Evolutionary conservation across 30 jellyfish, hydroid and myxozoan species (phyloP).

Genomic region (Morbakka virulenta): DNA sequence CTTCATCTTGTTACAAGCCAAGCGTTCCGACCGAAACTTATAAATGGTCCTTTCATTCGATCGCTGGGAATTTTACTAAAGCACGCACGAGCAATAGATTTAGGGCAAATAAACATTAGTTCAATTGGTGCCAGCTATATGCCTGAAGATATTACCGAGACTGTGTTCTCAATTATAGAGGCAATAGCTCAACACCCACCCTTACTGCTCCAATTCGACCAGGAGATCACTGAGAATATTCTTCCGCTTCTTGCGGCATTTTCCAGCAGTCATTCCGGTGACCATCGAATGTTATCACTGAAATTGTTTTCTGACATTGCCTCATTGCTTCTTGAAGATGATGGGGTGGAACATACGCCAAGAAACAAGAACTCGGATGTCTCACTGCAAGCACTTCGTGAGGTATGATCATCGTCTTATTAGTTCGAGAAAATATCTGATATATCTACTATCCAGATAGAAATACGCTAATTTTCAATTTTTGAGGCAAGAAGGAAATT

Average conservation of each 20-base stretch:
- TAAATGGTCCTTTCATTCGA: slow-evolving; percentile 42
- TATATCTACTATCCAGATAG: too few species aligned
- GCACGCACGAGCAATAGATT: slow-evolving; percentile 40
- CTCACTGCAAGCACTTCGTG: background rate
- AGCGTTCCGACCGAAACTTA: slow-evolving; percentile 70
- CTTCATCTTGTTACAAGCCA: slow-evolving; percentile 83
- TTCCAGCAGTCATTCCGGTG: slow-evolving; percentile 57
- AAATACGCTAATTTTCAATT: too few species aligned
- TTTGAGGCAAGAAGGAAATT: too few species aligned
- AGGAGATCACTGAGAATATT: slow-evolving; percentile 16
- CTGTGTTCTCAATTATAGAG: slow-evolving; percentile 77
- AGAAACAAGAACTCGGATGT: slow-evolving; percentile 12
- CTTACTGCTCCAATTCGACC: slow-evolving; percentile 53
- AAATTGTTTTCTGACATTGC: slow-evolving; percentile 72
- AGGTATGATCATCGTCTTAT: too few species aligned
- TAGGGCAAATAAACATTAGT: slow-evolving; percentile 65
- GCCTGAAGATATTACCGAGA: slow-evolving; percentile 53
- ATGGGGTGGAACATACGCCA: slow-evolving; percentile 52
- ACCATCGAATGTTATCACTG: slow-evolving; percentile 64
- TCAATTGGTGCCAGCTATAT: slow-evolving; percentile 21
- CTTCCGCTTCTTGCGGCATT: slow-evolving; percentile 74
- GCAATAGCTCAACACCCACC: slow-evolving; percentile 91
- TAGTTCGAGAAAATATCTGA: too few species aligned
- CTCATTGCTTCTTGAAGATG: slow-evolving; percentile 66
- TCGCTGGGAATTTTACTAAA: slow-evolving; percentile 49